phyloP scores from a whole-genome alignment of 1,140 invertebrate genomes.

The Dolichoris vasculosae region DNA sequence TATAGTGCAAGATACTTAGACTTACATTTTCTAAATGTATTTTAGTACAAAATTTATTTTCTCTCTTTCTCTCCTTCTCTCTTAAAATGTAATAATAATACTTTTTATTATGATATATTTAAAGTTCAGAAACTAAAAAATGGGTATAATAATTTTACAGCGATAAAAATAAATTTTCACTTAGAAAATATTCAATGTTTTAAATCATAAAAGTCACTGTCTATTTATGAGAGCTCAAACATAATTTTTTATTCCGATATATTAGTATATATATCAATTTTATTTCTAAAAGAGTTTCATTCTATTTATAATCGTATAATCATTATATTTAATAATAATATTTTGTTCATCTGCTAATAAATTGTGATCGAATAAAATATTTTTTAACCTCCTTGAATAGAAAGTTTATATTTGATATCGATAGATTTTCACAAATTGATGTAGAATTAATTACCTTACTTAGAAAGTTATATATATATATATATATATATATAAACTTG shows the following conservation, averaged over 20 bases:
- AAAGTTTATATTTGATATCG: conserved; percentile 8
- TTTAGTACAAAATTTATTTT: not conserved
- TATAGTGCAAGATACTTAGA: not conserved
- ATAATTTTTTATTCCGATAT: not conserved
- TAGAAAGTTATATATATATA: conserved; percentile 13
- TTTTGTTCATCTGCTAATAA: not conserved
- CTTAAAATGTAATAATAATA: not conserved
- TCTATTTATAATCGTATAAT: not conserved
- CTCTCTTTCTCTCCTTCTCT: not conserved
- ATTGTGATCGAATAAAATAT: not conserved
- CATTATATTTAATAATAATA: not conserved
- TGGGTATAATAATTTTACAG: not conserved
- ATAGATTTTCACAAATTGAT: not conserved
- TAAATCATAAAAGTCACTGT: not conserved
- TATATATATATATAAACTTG: too few relatives aligned
- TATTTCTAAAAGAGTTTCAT: not conserved
- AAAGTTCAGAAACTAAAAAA: not conserved
- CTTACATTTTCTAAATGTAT: not conserved
- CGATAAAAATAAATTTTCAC: conserved; percentile 19
- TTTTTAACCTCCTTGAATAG: not conserved
- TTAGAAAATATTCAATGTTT: conserved; percentile 2
- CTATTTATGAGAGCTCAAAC: not conserved
- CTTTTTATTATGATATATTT: not conserved
- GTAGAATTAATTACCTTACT: not conserved
- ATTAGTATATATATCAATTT: not conserved